Evolutionary conservation across 2,797 vertebrate species (phyloP).

Genomic region (Anas bahamensis): DNA sequence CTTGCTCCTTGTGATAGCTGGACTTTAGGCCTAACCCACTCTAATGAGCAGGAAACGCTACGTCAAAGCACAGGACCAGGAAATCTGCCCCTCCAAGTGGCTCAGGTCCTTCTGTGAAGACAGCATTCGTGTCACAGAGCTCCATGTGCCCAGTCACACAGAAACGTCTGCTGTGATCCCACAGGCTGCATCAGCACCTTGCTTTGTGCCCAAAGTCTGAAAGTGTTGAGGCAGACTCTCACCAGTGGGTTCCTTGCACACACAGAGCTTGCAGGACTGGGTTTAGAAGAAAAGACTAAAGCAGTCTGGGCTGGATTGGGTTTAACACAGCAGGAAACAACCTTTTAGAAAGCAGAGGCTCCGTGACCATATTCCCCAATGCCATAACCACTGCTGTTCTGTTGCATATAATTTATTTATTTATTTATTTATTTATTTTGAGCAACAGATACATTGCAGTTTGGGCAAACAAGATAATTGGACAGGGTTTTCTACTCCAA

Average conservation of each 20-base stretch:
- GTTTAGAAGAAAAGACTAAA: neutral
- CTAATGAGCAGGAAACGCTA: neutral
- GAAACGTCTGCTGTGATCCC: neutral
- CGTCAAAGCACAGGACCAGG: neutral
- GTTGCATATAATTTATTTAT: neutral
- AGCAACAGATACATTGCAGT: neutral
- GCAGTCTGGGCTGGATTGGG: neutral
- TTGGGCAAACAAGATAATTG: neutral
- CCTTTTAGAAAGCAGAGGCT: neutral
- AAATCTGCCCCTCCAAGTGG: neutral
- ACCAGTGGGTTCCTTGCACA: neutral
- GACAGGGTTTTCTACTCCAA: neutral
- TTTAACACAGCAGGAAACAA: neutral
- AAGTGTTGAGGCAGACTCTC: neutral
- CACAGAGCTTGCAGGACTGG: neutral
- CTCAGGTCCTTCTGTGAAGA: neutral
- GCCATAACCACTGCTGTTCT: neutral
- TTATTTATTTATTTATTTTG: neutral
- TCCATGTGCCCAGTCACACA: neutral
- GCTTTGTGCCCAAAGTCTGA: neutral
- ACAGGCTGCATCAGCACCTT: fast-evolving
- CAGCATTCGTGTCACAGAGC: neutral
- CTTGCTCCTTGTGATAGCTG: neutral
- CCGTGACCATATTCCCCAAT: neutral
- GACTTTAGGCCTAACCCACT: neutral